phyloP scores from a whole-genome alignment of 2,888 invertebrate genomes.

The Homarus gammarus region DNA sequence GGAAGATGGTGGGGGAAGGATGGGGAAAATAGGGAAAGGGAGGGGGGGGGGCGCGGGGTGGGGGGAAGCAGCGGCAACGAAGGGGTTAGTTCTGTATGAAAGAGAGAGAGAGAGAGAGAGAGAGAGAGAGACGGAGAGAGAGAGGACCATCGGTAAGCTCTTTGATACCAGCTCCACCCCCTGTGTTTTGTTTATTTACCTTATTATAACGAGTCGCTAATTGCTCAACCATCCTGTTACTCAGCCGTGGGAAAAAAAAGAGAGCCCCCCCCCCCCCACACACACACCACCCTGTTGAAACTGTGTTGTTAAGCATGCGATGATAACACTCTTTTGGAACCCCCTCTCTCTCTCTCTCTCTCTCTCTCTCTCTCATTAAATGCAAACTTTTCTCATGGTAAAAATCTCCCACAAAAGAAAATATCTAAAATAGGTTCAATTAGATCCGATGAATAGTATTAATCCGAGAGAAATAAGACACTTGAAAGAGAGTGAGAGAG shows the following conservation, averaged over 20 bases:
- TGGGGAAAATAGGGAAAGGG: not conserved
- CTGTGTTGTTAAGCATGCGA: conserved; percentile 29
- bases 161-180: conserved; percentile 60
- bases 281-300: not conserved
- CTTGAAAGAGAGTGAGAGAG: not conserved
- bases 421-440: not conserved
- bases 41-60: not conserved
- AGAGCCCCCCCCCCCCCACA: too few relatives aligned
- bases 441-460: not conserved
- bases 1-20: not conserved
- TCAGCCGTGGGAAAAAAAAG: conserved; percentile 41
- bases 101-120: not conserved
- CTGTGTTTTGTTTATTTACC: conserved; percentile 53
- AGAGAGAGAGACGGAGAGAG: too few relatives aligned
- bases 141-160: conserved; percentile 15
- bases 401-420: not conserved
- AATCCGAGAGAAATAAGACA: not conserved
- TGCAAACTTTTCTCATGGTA: not conserved
- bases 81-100: not conserved
- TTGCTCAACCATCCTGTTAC: conserved; percentile 59
- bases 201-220: conserved; percentile 69
- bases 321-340: not conserved
- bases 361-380: conserved; percentile 14
- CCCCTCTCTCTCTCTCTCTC: conserved; percentile 24
- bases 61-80: not conserved